Percentiles rank a stretch among this genome's conserved stretches.
Evolutionary conservation across 1,140 invertebrate genomes (phyloP).

Genomic region (Hylaeus volcanicus): DNA sequence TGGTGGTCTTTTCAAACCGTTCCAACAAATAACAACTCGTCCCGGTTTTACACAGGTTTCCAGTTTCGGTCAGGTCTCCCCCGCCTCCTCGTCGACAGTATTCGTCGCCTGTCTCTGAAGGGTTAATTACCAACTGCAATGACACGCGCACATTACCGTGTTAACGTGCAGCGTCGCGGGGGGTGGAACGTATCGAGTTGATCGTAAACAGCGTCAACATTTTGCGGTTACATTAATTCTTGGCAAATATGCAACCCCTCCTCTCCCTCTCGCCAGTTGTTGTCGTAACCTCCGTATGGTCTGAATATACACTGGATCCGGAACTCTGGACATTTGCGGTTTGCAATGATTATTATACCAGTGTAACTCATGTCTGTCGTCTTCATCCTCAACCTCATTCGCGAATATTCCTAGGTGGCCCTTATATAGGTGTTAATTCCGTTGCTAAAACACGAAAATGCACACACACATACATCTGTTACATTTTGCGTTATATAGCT

Average conservation of each 20-base stretch:
- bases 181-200: conserved; percentile 37
- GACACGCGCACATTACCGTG: neutral
- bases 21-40: too few relatives aligned
- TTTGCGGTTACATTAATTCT: conserved; percentile 66
- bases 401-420: conserved; percentile 42
- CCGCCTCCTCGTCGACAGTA: too few relatives aligned
- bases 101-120: too few relatives aligned
- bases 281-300: conserved; percentile 49
- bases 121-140: neutral
- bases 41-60: too few relatives aligned
- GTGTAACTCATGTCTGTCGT: conserved; percentile 59
- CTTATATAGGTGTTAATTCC: conserved; percentile 47
- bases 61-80: too few relatives aligned
- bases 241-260: conserved; percentile 56
- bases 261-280: conserved; percentile 12
- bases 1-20: too few relatives aligned
- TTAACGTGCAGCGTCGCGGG: neutral
- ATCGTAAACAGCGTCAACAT: conserved; percentile 58
- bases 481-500: neutral
- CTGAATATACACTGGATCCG: conserved; percentile 46
- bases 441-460: conserved; percentile 2
- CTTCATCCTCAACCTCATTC: conserved; percentile 55
- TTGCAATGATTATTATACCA: conserved; percentile 64
- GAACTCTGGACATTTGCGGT: conserved; percentile 55
- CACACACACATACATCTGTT: conserved; percentile 23